Evolutionary conservation across 2,113 vertebrate species (phyloP).

Genomic region (Diadophis punctatus): DNA sequence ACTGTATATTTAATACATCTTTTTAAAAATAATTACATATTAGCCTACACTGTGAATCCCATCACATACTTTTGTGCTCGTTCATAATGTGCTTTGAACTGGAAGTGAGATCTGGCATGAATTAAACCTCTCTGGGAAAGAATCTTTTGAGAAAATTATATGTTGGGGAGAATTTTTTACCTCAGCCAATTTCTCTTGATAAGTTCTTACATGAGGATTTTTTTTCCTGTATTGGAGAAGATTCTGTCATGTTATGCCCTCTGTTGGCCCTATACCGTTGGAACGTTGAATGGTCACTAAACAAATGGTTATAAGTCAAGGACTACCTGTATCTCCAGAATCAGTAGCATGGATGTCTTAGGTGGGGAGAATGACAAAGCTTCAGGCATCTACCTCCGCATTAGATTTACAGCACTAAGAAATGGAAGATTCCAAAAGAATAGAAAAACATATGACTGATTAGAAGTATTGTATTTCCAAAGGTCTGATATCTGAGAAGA

Average conservation of each 20-base stretch:
- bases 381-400: not conserved
- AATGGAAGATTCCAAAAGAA: not conserved
- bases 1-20: not conserved
- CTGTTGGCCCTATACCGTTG: not conserved
- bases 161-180: not conserved
- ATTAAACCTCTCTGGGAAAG: not conserved
- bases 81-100: not conserved
- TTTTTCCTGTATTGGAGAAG: not conserved
- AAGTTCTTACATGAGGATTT: not conserved
- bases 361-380: not conserved
- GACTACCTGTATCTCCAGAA: not conserved
- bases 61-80: not conserved
- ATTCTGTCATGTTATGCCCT: not conserved
- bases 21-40: not conserved
- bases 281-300: not conserved
- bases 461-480: not conserved
- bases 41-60: not conserved
- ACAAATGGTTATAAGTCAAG: not conserved
- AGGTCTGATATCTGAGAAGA: not conserved
- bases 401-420: not conserved
- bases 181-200: not conserved
- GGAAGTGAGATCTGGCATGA: not conserved
- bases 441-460: not conserved
- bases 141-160: not conserved
- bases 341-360: not conserved